Conservation (phyloP, 2,888 invertebrate species). For the Branchipolynoe longqiensis region DNA sequence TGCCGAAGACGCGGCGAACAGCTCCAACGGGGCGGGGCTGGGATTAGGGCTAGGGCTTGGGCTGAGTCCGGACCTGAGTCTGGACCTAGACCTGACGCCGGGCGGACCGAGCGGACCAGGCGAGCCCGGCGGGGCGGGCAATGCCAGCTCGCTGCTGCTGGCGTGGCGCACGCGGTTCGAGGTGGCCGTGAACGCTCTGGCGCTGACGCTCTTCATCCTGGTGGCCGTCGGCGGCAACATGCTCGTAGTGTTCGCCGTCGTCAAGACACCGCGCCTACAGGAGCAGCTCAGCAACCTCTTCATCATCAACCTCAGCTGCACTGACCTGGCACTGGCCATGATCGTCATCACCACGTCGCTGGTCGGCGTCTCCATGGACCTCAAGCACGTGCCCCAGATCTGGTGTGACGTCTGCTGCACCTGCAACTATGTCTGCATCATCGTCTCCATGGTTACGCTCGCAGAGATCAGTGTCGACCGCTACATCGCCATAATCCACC, state of each 20-base stretch:
- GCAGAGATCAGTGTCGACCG: slow-evolving; percentile 80
- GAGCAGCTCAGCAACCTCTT: slow-evolving; percentile 75
- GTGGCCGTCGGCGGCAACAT: slow-evolving; percentile 66
- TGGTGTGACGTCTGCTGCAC: slow-evolving; percentile 78
- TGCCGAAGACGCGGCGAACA: no score
- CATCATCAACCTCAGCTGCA: slow-evolving; percentile 76
- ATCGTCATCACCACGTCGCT: slow-evolving; percentile 76
- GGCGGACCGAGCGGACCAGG: no score
- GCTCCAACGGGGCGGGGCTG: no score
- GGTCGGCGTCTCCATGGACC: slow-evolving; percentile 69
- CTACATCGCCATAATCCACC: slow-evolving; percentile 75
- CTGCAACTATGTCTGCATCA: slow-evolving; percentile 80
- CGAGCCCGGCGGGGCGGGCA: not conserved
- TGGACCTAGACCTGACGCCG: no score
- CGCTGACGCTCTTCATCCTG: slow-evolving; percentile 69
- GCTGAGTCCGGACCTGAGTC: no score
- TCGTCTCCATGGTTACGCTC: slow-evolving; percentile 80
- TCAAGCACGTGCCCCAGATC: slow-evolving; percentile 2
- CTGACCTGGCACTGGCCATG: slow-evolving; percentile 73
- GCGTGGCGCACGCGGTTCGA: slow-evolving; percentile 35
- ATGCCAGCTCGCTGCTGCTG: not conserved
- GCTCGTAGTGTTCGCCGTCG: slow-evolving; percentile 73
- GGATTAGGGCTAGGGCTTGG: no score
- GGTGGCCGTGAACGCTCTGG: slow-evolving; percentile 65
- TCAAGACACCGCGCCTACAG: slow-evolving; percentile 66